A percentile compares a stretch with the other conserved stretches of the same genome.
Conservation (phyloP, 2,888 invertebrate genomes). For the Hylaea fasciaria region DNA sequence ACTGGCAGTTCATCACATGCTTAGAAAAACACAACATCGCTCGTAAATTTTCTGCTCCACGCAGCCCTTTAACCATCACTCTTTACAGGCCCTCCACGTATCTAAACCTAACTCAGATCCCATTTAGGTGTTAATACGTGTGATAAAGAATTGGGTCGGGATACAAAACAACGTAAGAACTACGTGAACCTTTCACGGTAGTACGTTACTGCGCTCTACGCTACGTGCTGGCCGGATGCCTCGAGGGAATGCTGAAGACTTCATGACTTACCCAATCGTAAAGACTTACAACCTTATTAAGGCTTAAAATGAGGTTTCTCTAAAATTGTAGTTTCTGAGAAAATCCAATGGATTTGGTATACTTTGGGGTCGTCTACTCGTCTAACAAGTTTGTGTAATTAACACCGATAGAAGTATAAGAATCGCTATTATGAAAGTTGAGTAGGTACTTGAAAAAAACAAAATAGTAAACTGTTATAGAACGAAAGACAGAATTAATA, state of each 20-base stretch:
- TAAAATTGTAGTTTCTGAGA: slow-evolving; percentile 3
- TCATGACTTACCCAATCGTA: slow-evolving; percentile 35
- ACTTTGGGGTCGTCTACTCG: slow-evolving; percentile 16
- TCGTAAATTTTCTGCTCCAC: slow-evolving; percentile 24
- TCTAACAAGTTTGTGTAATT: slow-evolving; percentile 20
- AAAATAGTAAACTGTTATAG: too few species aligned
- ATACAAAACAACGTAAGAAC: slow-evolving; percentile 44
- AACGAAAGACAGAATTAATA: too few species aligned
- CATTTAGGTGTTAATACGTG: slow-evolving; percentile 46
- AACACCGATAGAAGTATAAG: not conserved
- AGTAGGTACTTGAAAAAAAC: not conserved
- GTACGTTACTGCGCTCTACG: slow-evolving; percentile 36
- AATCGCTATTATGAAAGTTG: not conserved
- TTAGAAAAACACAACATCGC: slow-evolving; percentile 11
- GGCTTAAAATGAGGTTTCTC: slow-evolving; percentile 13
- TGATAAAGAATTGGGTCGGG: slow-evolving; percentile 45
- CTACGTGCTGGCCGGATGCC: slow-evolving; percentile 29
- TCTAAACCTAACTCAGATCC: slow-evolving; percentile 42
- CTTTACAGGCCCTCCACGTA: slow-evolving; percentile 33
- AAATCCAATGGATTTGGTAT: slow-evolving; percentile 11
- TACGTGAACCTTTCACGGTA: slow-evolving; percentile 48
- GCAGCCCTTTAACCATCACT: slow-evolving; percentile 23
- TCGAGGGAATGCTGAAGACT: slow-evolving; percentile 33
- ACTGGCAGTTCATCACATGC: slow-evolving; percentile 11
- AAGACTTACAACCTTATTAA: slow-evolving; percentile 26